Conservation (phyloP, 2,113 vertebrate genomes). For the Nyctereutes procyonoides region DNA sequence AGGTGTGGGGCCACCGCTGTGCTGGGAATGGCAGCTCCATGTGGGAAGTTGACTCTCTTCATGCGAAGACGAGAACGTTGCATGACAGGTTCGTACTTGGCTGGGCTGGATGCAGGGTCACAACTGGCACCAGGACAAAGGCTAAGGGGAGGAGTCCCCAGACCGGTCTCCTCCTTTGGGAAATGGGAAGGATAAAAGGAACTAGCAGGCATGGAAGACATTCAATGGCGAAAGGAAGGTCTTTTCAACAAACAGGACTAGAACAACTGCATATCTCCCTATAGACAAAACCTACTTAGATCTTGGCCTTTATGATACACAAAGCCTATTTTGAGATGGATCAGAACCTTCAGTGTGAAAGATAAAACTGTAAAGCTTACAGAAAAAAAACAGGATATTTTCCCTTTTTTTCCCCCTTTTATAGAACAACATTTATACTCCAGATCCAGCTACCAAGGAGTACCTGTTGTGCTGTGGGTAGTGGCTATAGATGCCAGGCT, state of each 20-base stretch:
- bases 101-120: not conserved
- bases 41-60: constrained; percentile 95
- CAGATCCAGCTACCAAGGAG: not conserved
- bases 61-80: constrained; percentile 94
- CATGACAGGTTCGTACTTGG: constrained; percentile 91
- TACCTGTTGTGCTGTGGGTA: not conserved
- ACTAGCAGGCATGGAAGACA: not conserved
- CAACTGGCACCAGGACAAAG: not conserved
- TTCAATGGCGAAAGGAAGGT: not conserved
- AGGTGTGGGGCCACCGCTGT: constrained; percentile 98
- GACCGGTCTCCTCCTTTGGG: not conserved
- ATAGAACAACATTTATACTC: not conserved
- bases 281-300: not conserved
- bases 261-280: not conserved
- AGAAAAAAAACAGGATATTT: not conserved
- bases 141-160: not conserved
- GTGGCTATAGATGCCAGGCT: not conserved
- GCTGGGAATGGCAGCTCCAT: constrained; percentile 93
- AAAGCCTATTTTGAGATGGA: not conserved
- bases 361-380: not conserved
- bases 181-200: not conserved
- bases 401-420: not conserved
- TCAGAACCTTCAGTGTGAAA: not conserved
- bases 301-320: not conserved
- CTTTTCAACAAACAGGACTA: not conserved